These are phyloP conservation scores for Zaprionus kolodkinae DNA, from an alignment of 1,140 invertebrate genomes.

Conservation along the genomic window DNA sequence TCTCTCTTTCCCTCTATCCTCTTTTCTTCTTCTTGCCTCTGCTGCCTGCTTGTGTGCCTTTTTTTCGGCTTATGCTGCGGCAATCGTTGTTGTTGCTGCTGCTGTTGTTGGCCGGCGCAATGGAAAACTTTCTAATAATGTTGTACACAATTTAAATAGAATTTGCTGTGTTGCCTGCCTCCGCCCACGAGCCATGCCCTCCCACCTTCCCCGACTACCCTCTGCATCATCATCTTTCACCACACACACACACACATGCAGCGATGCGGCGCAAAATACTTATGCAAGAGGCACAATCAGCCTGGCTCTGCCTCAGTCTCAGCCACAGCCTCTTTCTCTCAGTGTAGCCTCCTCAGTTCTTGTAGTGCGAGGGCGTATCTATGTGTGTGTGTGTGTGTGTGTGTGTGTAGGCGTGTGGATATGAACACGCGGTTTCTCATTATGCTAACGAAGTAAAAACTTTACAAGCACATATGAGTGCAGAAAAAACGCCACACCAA, in stretches of 20 bases:
- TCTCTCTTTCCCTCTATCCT: neutral
- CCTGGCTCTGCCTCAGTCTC: slow-evolving; percentile 34
- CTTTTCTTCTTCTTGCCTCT: neutral
- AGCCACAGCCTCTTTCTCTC: too few species aligned
- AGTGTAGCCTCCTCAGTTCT: slow-evolving; percentile 37
- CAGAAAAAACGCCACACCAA: slow-evolving; percentile 32
- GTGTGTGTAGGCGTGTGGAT: slow-evolving; percentile 53
- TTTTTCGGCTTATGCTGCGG: slow-evolving; percentile 41
- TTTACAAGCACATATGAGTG: slow-evolving; percentile 82
- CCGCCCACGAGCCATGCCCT: neutral
- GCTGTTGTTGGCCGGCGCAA: slow-evolving; percentile 47
- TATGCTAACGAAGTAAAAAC: slow-evolving; percentile 84
- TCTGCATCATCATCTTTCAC: neutral
- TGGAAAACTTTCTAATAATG: slow-evolving; percentile 84
- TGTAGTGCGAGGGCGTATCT: slow-evolving; percentile 14
- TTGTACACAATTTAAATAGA: slow-evolving; percentile 84
- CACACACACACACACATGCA: slow-evolving; percentile 10
- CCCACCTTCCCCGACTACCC: neutral
- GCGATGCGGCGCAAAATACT: slow-evolving; percentile 66
- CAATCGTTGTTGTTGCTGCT: slow-evolving; percentile 17
- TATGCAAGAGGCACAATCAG: slow-evolving; percentile 71
- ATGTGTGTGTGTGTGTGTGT: slow-evolving; percentile 13
- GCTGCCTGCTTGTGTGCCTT: slow-evolving; percentile 40
- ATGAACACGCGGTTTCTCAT: slow-evolving; percentile 83
- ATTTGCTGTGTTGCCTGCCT: slow-evolving; percentile 65